Percentiles rank a stretch among this genome's conserved stretches.
These are phyloP conservation scores for Anaspis maculata DNA, from an alignment of 2,888 invertebrate genomes.

Conservation along the genomic window DNA sequence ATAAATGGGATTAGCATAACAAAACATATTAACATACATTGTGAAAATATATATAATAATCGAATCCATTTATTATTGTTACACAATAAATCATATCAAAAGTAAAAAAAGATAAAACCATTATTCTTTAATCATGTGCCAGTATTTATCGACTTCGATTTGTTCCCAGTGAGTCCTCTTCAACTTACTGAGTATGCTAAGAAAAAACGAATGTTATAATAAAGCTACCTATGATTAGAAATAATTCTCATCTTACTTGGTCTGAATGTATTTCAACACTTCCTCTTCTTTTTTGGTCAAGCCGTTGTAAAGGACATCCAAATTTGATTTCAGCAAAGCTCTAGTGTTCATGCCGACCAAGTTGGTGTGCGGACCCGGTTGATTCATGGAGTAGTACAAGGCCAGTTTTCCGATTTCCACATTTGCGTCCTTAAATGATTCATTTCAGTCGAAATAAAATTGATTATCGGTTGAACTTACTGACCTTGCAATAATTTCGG, in stretches of 20 bases:
- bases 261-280: slow-evolving; percentile 41
- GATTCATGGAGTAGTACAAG: slow-evolving; percentile 54
- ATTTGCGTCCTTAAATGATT: slow-evolving; percentile 42
- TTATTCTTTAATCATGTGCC: slow-evolving; percentile 13
- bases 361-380: slow-evolving; percentile 58
- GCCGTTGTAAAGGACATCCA: slow-evolving; percentile 56
- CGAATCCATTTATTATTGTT: too few species aligned
- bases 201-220: slow-evolving; percentile 23
- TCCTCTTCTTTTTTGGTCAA: slow-evolving; percentile 57
- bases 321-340: slow-evolving; percentile 53
- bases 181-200: slow-evolving; percentile 43
- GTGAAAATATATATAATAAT: too few species aligned
- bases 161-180: slow-evolving; percentile 56
- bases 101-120: too few species aligned
- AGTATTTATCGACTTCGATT: slow-evolving; percentile 44
- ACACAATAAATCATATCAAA: too few species aligned
- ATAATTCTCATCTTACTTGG: slow-evolving; percentile 21
- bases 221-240: too few species aligned
- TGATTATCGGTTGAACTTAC: slow-evolving; percentile 8
- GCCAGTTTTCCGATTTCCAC: slow-evolving; percentile 68
- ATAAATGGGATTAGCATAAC: too few species aligned
- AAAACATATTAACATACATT: too few species aligned
- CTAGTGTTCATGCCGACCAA: slow-evolving; percentile 69
- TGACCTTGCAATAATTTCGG: slow-evolving; percentile 57
- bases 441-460: slow-evolving; percentile 1